Conservation (phyloP, 2,113 vertebrate genomes). For the Oceanites oceanicus region DNA sequence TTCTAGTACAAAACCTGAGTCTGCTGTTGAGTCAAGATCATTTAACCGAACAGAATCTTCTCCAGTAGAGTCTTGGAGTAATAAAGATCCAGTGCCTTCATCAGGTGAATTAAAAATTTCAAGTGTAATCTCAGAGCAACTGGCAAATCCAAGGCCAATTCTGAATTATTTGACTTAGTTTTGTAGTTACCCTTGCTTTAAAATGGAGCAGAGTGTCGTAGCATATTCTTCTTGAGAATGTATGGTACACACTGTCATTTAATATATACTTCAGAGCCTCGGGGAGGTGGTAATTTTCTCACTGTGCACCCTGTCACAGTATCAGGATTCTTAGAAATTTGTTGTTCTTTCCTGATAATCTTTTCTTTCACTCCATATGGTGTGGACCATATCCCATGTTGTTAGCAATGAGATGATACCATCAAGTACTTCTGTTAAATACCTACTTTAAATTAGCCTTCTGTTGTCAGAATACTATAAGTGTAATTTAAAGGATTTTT, state of each 20-base stretch:
- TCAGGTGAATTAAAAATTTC: conserved; percentile 36
- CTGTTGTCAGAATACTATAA: background rate
- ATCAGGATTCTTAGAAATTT: background rate
- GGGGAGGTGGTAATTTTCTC: background rate
- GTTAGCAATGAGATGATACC: background rate
- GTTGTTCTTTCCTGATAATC: background rate
- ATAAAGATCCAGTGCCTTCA: conserved; percentile 28
- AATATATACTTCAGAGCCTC: background rate
- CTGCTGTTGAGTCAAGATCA: background rate
- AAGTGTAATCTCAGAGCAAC: background rate
- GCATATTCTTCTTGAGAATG: background rate
- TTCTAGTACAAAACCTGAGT: background rate
- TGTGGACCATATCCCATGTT: background rate
- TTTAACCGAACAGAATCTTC: background rate
- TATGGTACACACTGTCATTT: background rate
- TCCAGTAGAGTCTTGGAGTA: background rate
- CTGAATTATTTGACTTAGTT: background rate
- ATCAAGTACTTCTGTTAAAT: background rate
- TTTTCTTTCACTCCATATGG: background rate
- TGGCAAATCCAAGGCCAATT: conserved; percentile 29
- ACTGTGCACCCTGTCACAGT: background rate
- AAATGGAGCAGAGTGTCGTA: background rate
- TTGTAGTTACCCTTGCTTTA: background rate
- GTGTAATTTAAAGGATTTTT: background rate
- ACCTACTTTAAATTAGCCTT: background rate